Base-by-base conservation (phyloP, 2,797 vertebrate genomes). In the Eurystomus glaucurus region DNA sequence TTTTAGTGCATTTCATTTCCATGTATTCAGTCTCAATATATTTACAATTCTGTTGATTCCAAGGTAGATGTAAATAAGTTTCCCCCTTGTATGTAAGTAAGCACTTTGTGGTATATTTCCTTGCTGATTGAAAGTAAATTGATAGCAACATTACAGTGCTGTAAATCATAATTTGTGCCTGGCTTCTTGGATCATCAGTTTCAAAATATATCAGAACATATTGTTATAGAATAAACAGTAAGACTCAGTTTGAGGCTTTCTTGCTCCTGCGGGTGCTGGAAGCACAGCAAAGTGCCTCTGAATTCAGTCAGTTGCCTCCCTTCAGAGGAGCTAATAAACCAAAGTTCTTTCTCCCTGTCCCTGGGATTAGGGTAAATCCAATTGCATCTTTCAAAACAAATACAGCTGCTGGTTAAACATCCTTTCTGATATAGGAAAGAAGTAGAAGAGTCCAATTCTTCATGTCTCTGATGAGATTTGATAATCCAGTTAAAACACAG, bases 361-460 rank as follows among this genome's bases (percentile, higher is more conserved):
- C 72, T 23, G n/a, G 69, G 87, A 93, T 95, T 91, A 94, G 65
- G 29, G 26, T 91, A 95, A 95, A 97, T 95, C 93, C 85, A 96
- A 90, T 84, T 91, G 85, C 43, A 61, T 86, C 83, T 84, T 90
- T 95, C 95, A 91, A 95, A 97, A 91, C 95, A 96, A 97, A 97
- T 93, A 83, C 64, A 93, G 75, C 87, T 89, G 50, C 82, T 95
- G 72, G 87, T 96, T 93, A 93, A 97, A 93, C 90, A 86, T 78
- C 54, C 81, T 57, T 75, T 78, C 82, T 81, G 60, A 74, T 54
- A 45, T 25, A 69, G 43, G 69, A 31, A 43, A 54, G 88, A 83
- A 64, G 48, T 12, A 41, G 62, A 48, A 69, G 26, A 86, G 62
- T 61, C 4, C 5, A 88, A 68, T 83, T 82, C 45, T 71, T 79